These are phyloP conservation scores for Rhopalosiphum padi DNA, from an alignment of 1,140 invertebrate species.

Conservation along the genomic window DNA sequence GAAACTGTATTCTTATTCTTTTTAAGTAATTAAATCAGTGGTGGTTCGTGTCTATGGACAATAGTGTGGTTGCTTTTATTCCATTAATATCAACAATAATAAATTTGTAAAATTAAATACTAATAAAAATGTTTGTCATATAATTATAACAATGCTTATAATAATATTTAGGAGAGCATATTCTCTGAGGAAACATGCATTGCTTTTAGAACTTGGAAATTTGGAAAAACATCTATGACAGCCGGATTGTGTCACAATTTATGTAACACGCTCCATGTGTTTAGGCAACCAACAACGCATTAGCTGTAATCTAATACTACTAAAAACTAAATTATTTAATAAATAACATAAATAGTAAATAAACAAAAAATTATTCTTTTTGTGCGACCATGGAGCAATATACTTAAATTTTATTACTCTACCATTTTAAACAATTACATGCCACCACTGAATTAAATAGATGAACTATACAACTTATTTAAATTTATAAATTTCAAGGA, in stretches of 20 bases:
- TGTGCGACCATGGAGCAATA: background rate
- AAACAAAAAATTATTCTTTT: background rate
- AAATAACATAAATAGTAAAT: background rate
- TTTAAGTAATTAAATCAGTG: background rate
- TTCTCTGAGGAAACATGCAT: background rate
- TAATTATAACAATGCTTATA: background rate
- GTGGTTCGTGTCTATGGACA: background rate
- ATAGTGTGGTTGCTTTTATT: background rate
- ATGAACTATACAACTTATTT: background rate
- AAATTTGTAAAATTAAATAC: background rate
- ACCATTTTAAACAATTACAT: background rate
- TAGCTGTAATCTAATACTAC: background rate
- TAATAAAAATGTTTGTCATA: background rate
- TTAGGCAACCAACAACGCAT: background rate
- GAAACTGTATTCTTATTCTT: background rate
- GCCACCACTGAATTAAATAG: background rate
- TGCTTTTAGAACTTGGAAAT: background rate
- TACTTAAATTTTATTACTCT: background rate
- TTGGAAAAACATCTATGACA: background rate
- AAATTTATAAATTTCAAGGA: background rate
- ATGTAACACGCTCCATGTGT: background rate
- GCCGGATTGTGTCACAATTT: background rate
- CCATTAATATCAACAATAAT: background rate
- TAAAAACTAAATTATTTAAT: background rate
- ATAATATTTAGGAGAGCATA: background rate